phyloP scores from a whole-genome alignment of 2,113 vertebrate genomes.

The Nestor notabilis region DNA sequence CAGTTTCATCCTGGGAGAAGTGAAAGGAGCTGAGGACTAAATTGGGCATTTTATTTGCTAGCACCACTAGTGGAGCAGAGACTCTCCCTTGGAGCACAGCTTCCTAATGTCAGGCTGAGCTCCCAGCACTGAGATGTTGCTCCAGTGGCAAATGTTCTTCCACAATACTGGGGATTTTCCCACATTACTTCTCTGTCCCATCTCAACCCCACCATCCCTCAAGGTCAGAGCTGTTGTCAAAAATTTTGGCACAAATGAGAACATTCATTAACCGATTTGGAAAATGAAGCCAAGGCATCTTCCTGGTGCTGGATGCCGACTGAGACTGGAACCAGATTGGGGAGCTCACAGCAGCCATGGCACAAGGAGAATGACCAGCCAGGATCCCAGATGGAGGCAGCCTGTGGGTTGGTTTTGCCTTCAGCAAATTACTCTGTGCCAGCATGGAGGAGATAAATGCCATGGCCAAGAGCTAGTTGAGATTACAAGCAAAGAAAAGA shows the following conservation, averaged over 20 bases:
- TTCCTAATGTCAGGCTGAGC: not conserved
- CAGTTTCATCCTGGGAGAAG: not conserved
- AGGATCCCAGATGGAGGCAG: not conserved
- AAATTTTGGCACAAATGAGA: not conserved
- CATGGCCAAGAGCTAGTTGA: not conserved
- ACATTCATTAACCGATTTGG: not conserved
- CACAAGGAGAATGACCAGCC: accelerated
- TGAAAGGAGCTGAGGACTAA: not conserved
- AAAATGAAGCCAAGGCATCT: not conserved
- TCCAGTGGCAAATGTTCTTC: not conserved
- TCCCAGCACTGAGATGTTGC: accelerated
- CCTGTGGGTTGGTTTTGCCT: not conserved
- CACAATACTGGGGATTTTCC: not conserved
- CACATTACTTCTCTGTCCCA: not conserved
- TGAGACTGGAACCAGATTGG: accelerated
- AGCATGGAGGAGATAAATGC: not conserved
- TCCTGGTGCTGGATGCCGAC: not conserved
- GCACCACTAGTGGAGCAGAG: not conserved
- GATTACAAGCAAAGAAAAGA: not conserved
- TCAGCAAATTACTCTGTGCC: not conserved
- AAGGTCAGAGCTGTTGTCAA: not conserved
- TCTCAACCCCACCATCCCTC: not conserved
- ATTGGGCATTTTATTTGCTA: not conserved
- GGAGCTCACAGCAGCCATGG: not conserved
- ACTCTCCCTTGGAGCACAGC: not conserved